Evolutionary conservation across 2,888 invertebrate genomes (phyloP), one percentile per base, ranked within the genome.

Genomic region (Heterodera filipjevi): DNA sequence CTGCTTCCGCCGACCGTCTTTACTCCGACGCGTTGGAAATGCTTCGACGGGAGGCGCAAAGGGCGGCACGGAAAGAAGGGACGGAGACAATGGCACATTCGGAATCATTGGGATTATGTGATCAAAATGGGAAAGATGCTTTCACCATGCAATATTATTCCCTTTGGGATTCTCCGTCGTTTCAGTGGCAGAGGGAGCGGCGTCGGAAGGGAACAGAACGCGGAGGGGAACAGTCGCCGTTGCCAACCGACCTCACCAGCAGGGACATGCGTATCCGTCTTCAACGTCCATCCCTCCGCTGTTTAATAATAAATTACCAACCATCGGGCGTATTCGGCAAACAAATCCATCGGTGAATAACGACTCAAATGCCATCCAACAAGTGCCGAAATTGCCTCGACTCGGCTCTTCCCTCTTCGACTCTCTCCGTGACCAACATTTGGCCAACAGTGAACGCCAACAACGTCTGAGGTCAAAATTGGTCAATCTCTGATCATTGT

Each of bases 351-450:
- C 30, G 46, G 32, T 10, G 39, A 39, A 39, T 5, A 35, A 53
- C 39, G 27, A 59, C 8, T 59, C 59, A 12, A 59, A 59, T 27
- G 59, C 33, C 27, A 35, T 64, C 39, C 30, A 35, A 75, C 49
- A 75, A 35, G 22, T 35, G 33, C 66, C 39, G 44, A 39, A 73
- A 66, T 35, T 39, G 27, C 64, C 80, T 12, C 39, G 68, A 6
- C 30, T 70, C 32, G 68, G 75, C 30, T 39, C 82, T 16, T 82
- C 83, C 0, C 75, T 87, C 12, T 86, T 86, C 78, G 81, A 81
- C 71, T 83, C 87, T 64, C 82, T 88, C 66, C 87, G 88, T 77
- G 85, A 84, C 71, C 87, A 88, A 78, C 87, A 85, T 73, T 82
- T 88, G 73, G 71, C 83, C 35, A 80, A 84, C 32, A 82, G 80